Evolutionary conservation across 2,888 invertebrate species (phyloP), one percentile per base, ranked within the genome.

Genomic region (Lissonota sp.): DNA sequence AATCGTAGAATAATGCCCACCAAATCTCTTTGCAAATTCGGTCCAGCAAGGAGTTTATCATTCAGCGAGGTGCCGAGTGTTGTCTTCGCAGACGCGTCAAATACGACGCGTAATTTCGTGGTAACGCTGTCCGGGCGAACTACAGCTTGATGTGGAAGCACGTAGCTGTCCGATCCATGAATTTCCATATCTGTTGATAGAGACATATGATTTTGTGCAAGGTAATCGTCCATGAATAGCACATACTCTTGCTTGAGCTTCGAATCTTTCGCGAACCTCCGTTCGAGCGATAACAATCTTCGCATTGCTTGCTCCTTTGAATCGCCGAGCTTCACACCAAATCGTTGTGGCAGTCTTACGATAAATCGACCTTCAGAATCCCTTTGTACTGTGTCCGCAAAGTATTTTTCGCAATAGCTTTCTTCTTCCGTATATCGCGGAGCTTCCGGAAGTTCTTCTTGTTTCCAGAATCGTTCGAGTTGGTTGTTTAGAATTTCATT

Each of bases 191-290:
- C 51, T 26, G 40, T 46, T n/a, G 53, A 60, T 53, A 67, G 16
- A 16, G 85, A 77, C 85, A 89, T 85, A 67, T 88, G 85, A 1
- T 76, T 79, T 26, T 79, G 37, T 12, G 62, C 6, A 39, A 84
- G 6, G 57, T 87, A 87, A 16, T 88, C 86, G 10, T 83, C 53
- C 62, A 88, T 71, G 69, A 88, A 86, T 1, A 64, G 14, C 1
- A 57, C 37, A 64, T 87, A 87, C 26, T 79, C 66, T 55, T 60
- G 5, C 51, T 74, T 63, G 6, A 85, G 6, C 14, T 60, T 60
- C 1, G 80, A 37, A 14, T 84, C 64, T 39, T 16, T 51, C 5
- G 12, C 46, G 44, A 87, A 78, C 60, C 83, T 78, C n/a, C 74
- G 46, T 69, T 88, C 89, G 6, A 87, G 53, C 8, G 74, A 42